Percentiles rank a stretch among this genome's conserved stretches.
phyloP scores from a whole-genome alignment of 2,797 vertebrate species.

The Etheostoma perlongum region DNA sequence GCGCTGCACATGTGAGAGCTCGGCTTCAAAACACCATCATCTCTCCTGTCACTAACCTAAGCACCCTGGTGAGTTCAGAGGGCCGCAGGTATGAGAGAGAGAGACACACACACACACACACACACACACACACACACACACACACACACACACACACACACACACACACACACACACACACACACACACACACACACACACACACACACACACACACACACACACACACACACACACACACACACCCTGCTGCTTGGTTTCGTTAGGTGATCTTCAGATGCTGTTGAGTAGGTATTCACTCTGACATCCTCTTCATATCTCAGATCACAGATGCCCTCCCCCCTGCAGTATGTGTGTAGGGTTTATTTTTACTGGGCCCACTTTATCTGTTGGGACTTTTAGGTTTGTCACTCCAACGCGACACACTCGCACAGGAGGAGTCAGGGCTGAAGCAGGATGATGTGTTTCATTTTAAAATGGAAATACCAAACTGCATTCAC shows the following conservation, averaged over 20 bases:
- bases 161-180: background rate
- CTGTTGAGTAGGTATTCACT: slow-evolving; percentile 32
- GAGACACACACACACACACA: slow-evolving; percentile 2
- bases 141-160: slow-evolving; percentile 10
- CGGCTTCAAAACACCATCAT: slow-evolving; percentile 33
- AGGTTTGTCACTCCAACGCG: background rate
- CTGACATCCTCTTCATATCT: slow-evolving; percentile 38
- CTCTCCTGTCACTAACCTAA: slow-evolving; percentile 14
- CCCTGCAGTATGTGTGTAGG: slow-evolving; percentile 6
- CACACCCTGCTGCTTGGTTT: slow-evolving; percentile 11
- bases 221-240: background rate
- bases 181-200: slow-evolving; percentile 3
- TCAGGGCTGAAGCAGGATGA: background rate
- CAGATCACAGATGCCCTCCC: slow-evolving; percentile 30
- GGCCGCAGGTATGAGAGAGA: no score
- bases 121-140: slow-evolving; percentile 11
- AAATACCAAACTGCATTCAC: background rate
- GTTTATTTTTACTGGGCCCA: slow-evolving; percentile 48
- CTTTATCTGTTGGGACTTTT: slow-evolving; percentile 32
- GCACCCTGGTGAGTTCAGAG: no score
- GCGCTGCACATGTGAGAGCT: background rate
- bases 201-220: background rate
- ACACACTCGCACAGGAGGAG: background rate
- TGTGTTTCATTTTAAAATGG: slow-evolving; percentile 6
- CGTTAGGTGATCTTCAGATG: slow-evolving; percentile 43